Evolutionary conservation across 2,888 invertebrate genomes (phyloP).

Genomic region (Melanchra persicariae): DNA sequence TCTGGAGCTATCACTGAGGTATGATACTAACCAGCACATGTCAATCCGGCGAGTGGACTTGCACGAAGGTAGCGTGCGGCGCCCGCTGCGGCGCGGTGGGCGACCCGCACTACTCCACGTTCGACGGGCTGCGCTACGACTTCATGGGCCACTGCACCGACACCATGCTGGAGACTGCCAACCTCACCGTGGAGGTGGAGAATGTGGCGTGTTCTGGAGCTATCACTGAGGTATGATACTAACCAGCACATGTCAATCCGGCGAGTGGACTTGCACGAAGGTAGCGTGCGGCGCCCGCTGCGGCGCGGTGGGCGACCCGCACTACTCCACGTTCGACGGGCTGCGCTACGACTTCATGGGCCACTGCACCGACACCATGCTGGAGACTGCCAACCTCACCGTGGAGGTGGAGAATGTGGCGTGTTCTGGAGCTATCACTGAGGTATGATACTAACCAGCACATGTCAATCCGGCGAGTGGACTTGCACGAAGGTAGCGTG

Average conservation of each 20-base stretch:
- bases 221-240: conserved; percentile 92
- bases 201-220: conserved; percentile 93
- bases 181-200: conserved; percentile 94
- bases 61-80: no score
- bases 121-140: conserved; percentile 96
- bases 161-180: conserved; percentile 93
- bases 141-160: conserved; percentile 98
- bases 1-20: conserved; percentile 94
- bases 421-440: conserved; percentile 93
- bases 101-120: conserved; percentile 88
- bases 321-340: conserved; percentile 82
- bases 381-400: conserved; percentile 92
- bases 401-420: conserved; percentile 95
- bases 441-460: no score
- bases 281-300: conserved; percentile 75
- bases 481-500: no score
- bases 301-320: no score
- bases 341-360: conserved; percentile 97
- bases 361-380: conserved; percentile 95
- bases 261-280: no score
- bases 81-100: no score
- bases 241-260: no score
- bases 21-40: background rate
- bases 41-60: no score
- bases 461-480: no score